Base-by-base conservation (phyloP, 2,113 vertebrate genomes). In the Numida meleagris region DNA sequence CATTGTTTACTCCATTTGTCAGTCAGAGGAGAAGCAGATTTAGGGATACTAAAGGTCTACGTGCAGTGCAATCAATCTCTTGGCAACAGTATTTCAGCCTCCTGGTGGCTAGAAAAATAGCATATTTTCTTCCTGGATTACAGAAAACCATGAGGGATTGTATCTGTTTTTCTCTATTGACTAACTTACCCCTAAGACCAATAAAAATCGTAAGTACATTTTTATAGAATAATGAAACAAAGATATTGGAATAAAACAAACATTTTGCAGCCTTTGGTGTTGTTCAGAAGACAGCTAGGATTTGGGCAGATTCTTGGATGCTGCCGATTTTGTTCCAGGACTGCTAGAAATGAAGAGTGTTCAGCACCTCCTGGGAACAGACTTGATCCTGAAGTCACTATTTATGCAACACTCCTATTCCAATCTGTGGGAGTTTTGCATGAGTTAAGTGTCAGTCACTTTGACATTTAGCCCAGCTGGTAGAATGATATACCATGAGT, bases 391-490 rank as follows among this genome's bases (percentile, higher is more conserved):
- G 46, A 90, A 96, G 90, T 91, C 95, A 96, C 92, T 96, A 51
- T 88, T 91, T 93, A 86, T 92, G 92, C 94, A 59, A 67, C 34
- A 3, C 68, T 96, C 57, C 71, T 71, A 51, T 90, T 95, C 94
- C 95, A 96, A 72, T 92, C 86, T 81, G 96, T 94, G 88, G 92
- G 96, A 94, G 94, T 93, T 95, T 67, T 88, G 77, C 94, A 90
- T 94, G 88, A 96, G 86, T 90, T 90, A 95, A 96, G 96, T 95
- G 96, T 96, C 96, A 96, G 96, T 96, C 96, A 96, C 92, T 96
- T 94, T 94, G 96, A 96, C 96, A 96, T 96, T 96, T 96, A 92
- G 80, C 86, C 92, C 96, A 96, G 94, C 95, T 96, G 96, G 90
- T 78, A 92, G 65, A 81, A 92, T 61, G 65, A 77, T 91, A 74